These are phyloP conservation scores for Manduca sexta DNA, from an alignment of 1,140 invertebrate species.

Conservation along the genomic window DNA sequence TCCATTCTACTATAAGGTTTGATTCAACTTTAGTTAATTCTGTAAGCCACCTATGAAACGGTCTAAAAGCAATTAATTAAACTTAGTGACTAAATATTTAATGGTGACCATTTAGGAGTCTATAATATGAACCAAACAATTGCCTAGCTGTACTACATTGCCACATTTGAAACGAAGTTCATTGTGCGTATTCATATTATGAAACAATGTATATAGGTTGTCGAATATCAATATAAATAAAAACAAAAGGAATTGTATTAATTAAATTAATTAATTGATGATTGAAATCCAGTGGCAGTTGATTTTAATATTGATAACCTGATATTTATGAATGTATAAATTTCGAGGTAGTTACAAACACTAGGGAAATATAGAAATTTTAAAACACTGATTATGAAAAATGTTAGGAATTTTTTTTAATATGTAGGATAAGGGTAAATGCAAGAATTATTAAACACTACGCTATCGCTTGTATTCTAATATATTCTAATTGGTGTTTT, in stretches of 20 bases:
- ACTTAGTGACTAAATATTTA: conserved; percentile 26
- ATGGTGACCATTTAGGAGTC: conserved; percentile 27
- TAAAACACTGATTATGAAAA: conserved; percentile 25
- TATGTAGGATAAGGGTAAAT: conserved; percentile 24
- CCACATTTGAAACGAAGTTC: neutral
- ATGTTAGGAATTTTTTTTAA: conserved; percentile 25
- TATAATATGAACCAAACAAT: conserved; percentile 11
- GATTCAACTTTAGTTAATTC: too few species aligned
- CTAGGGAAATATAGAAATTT: conserved; percentile 27
- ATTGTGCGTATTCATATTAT: neutral
- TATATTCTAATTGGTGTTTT: conserved; percentile 62
- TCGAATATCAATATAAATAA: too few species aligned
- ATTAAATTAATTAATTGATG: neutral
- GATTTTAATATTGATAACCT: conserved; percentile 4
- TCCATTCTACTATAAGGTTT: too few species aligned
- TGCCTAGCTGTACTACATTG: neutral
- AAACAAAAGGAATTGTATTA: too few species aligned
- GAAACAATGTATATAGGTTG: too few species aligned
- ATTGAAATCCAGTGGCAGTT: conserved; percentile 15
- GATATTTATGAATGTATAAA: conserved; percentile 22
- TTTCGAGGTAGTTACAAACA: conserved; percentile 31
- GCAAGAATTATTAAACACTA: conserved; percentile 25
- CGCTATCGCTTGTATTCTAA: conserved; percentile 26
- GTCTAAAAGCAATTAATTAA: conserved; percentile 25
- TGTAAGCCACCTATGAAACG: too few species aligned